Evolutionary conservation across 2,888 invertebrate species (phyloP), one percentile per base, ranked within the genome.

Genomic region (Cepaea hortensis): DNA sequence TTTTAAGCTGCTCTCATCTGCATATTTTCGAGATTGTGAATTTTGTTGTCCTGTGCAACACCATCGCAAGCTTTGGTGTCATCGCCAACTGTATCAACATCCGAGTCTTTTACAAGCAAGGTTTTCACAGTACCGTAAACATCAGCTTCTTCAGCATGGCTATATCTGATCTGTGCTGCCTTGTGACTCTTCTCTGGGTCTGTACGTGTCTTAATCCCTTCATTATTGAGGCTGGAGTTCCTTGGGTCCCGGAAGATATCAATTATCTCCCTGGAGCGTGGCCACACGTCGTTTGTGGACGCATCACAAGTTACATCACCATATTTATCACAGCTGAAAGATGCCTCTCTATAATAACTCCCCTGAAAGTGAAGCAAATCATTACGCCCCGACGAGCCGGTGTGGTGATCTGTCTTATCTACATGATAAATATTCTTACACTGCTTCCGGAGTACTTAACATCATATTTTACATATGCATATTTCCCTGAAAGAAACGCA

Each of bases 141-240:
- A 80, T 80, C 35, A 35, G 65, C 35, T 62, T 80, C 13, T 80
- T 80, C 62, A 13, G 65, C 7, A 62, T 80, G n/a, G 80, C 80
- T 15, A 80, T 80, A 1, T 80, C 80, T 35, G 80, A 80, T 62
- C n/a, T 80, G 3, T n/a, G 18, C 68, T 68, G 68, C n/a, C 68
- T 68, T 68, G 18, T 68, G 13, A n/a, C n/a, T 5, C 5, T n/a
- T 15, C 20, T 68, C 11, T 68, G 68, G 68, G 55, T 68, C 5
- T n/a, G 68, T 68, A 68, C 13, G 20, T 68, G 68, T 68, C 18
- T 68, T 7, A 68, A 68, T 68, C n/a, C 68, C 4, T 68, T 20
- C 13, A 18, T 68, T 11, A n/a, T 11, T 6, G 18, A 9, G 5
- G 18, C 68, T 5, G n/a, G n/a, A 5, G 55, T 68, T 15, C 18